These are phyloP conservation scores for Hyposoter didymator DNA, from an alignment of 2,888 invertebrate species.

Conservation along the genomic window DNA sequence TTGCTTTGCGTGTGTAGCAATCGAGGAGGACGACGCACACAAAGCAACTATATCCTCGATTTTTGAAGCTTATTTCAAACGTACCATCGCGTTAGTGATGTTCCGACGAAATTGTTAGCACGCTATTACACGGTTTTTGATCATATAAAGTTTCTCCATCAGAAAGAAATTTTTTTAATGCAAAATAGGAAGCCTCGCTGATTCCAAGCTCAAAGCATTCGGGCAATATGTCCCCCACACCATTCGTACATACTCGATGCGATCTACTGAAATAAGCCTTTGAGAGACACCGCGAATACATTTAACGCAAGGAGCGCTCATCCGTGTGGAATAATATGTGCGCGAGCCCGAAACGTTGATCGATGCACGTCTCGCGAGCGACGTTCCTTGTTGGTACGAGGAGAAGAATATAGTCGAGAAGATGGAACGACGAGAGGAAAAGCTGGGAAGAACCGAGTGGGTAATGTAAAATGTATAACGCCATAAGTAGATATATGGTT, in stretches of 20 bases:
- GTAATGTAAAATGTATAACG: conserved; percentile 69
- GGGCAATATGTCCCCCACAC: conserved; percentile 17
- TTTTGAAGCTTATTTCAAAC: not conserved
- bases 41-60: not conserved
- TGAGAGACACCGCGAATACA: conserved; percentile 65
- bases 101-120: not conserved
- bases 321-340: conserved; percentile 61
- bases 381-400: conserved; percentile 39
- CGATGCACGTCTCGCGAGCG: conserved; percentile 59
- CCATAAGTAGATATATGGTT: conserved; percentile 44
- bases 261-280: conserved; percentile 67
- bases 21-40: not conserved
- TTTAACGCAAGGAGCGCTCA: conserved; percentile 53
- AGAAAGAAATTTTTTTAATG: conserved; percentile 20
- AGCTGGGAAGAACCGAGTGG: conserved; percentile 50
- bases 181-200: conserved; percentile 33
- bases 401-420: conserved; percentile 32
- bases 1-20: not conserved
- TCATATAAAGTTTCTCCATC: conserved; percentile 6
- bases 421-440: conserved; percentile 48
- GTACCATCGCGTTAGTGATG: not conserved
- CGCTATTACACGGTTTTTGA: not conserved
- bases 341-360: conserved; percentile 59
- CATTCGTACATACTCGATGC: conserved; percentile 49
- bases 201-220: conserved; percentile 37